Evolutionary conservation across 1,140 invertebrate species (phyloP).

Genomic region (Apis cerana): DNA sequence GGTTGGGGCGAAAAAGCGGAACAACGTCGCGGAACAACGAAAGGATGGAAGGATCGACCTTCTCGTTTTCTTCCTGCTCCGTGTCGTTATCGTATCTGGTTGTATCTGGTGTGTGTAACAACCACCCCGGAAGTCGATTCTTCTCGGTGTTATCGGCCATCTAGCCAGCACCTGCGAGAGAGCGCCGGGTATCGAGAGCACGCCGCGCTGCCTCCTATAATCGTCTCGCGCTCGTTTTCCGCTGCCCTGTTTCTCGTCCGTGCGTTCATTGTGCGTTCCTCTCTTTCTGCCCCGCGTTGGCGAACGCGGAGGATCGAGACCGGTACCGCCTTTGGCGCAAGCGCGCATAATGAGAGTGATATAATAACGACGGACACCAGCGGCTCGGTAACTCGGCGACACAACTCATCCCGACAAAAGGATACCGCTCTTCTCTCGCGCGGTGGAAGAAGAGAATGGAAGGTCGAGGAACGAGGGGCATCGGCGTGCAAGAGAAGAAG

Average conservation of each 20-base stretch:
- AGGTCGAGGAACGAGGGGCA: conserved; percentile 48
- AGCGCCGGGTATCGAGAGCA: conserved; percentile 16
- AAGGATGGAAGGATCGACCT: background rate
- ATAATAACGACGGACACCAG: conserved; percentile 68
- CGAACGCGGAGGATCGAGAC: conserved; percentile 29
- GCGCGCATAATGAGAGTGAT: conserved; percentile 68
- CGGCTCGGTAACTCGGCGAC: conserved; percentile 50
- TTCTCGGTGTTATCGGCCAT: conserved; percentile 33
- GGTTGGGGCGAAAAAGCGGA: background rate
- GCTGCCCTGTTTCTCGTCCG: conserved; percentile 23
- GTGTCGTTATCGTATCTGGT: conserved; percentile 29
- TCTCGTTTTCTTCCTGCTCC: conserved; percentile 18
- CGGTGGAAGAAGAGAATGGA: conserved; percentile 44
- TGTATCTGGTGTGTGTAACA: conserved; percentile 15
- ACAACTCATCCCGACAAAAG: conserved; percentile 70
- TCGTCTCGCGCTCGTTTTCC: conserved; percentile 57
- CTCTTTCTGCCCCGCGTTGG: background rate
- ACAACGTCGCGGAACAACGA: conserved; percentile 9
- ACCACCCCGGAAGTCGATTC: conserved; percentile 47
- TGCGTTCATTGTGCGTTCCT: conserved; percentile 36
- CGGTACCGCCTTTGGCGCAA: conserved; percentile 68
- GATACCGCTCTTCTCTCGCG: conserved; percentile 52
- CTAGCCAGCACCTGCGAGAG: conserved; percentile 51
- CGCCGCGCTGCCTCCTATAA: conserved; percentile 1
- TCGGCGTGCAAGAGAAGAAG: conserved; percentile 37